Evolutionary conservation across 2,797 vertebrate species (phyloP).

Genomic region (Pyrocephalus nanus): DNA sequence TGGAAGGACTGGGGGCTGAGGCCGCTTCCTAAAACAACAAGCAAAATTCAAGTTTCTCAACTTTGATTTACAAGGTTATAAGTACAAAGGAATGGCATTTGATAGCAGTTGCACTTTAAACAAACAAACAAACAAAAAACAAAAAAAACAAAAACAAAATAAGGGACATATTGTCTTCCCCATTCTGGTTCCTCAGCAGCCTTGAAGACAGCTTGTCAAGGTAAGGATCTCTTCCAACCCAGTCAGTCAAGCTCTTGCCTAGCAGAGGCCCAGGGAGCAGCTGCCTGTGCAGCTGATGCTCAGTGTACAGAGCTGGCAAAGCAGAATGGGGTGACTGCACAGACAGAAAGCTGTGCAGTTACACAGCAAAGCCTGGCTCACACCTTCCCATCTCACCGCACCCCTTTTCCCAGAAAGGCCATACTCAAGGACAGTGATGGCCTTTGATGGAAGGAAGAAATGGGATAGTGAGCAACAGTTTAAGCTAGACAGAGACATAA

Average conservation of each 20-base stretch:
- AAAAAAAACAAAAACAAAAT: neutral
- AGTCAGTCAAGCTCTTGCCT: neutral
- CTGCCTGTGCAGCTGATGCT: neutral
- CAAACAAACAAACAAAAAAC: neutral
- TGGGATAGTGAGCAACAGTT: neutral
- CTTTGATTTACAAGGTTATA: neutral
- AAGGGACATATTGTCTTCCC: neutral
- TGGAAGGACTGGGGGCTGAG: constrained; percentile 87
- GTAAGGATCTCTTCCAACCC: neutral
- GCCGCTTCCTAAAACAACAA: constrained; percentile 85
- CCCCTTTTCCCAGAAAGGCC: neutral
- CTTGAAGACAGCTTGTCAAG: neutral
- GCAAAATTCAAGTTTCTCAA: neutral
- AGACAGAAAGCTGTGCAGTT: neutral
- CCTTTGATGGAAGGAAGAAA: neutral
- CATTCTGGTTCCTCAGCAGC: neutral
- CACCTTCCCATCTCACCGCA: neutral
- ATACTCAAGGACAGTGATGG: neutral
- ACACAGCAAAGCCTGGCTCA: neutral
- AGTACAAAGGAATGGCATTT: neutral
- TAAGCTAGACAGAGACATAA: neutral
- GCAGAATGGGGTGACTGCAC: neutral
- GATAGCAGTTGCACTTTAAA: neutral
- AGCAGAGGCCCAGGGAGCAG: neutral
- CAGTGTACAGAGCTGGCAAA: neutral